These are phyloP conservation scores for Anguilla marmorata DNA, from an alignment of 2,797 vertebrate genomes.

Conservation along the genomic window DNA sequence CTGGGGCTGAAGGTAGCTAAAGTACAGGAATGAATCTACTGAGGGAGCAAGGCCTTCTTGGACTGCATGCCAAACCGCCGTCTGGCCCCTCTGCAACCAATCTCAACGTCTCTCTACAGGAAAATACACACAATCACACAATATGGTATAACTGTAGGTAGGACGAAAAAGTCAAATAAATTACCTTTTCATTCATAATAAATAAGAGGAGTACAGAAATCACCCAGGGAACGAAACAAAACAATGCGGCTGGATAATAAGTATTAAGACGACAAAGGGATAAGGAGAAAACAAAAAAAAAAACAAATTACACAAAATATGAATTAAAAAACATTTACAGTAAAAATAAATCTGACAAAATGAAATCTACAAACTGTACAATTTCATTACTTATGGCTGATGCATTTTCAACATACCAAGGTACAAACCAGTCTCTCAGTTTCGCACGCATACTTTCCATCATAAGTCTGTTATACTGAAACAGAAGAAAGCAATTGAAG, in stretches of 20 bases:
- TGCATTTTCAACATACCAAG: conserved; percentile 4
- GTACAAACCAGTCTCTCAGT: conserved; percentile 9
- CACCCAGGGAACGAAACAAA: conserved; percentile 6
- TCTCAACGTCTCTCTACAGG: not conserved
- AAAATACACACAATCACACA: not conserved
- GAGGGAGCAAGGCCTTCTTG: not conserved
- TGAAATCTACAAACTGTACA: conserved; percentile 21
- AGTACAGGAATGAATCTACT: conserved; percentile 12
- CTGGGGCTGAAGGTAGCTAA: not conserved
- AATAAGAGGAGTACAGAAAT: conserved; percentile 24
- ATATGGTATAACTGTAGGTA: not conserved
- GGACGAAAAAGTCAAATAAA: conserved; percentile 16
- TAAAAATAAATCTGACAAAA: conserved; percentile 33
- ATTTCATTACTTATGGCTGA: conserved; percentile 7
- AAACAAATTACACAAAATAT: conserved; percentile 27
- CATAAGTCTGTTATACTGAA: not conserved
- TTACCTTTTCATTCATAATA: conserved; percentile 25
- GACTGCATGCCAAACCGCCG: not conserved
- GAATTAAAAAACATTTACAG: conserved; percentile 21
- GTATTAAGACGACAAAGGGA: conserved; percentile 5
- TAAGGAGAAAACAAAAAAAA: not conserved
- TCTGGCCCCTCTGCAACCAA: not conserved
- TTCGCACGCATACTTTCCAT: conserved; percentile 10
- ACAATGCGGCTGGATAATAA: not conserved
- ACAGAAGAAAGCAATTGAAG: not conserved